Evolutionary conservation across 1,140 invertebrate genomes (phyloP), one percentile per base, ranked within the genome.

Genomic region (Calliopsis andreniformis): DNA sequence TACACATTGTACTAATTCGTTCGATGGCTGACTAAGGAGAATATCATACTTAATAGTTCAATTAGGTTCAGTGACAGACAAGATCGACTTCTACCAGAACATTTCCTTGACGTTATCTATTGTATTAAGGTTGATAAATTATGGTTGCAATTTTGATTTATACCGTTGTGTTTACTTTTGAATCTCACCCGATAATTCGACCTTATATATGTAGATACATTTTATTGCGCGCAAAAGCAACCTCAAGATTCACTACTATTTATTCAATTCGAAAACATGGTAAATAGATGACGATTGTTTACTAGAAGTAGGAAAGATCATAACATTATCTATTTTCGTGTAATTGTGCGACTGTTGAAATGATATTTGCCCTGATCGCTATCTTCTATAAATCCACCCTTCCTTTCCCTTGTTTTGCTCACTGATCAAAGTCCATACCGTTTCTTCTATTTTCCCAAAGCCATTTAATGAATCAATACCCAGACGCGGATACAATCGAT

Each of bases 371-470:
- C 35, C 35, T 20, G 23, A 59, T 81, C 56, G 39, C n/a, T 59
- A 58, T 59, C 79, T 32, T 14, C 6, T 20, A 47, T 32, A 20
- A 47, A 80, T 61, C 25, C 47, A 51, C 18, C 47, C 16, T 42
- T 32, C 43, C 8, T 55, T 76, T 80, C 51, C 39, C 72, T 66
- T 78, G 47, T 62, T 56, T 47, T 14, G 28, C 45, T 12, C 12
- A 20, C 6, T 20, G 79, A 62, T 1, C 80, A 72, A 82, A 82
- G 79, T 82, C 79, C 80, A 78, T 28, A 3, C 39, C 62, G 56
- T 72, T 72, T 78, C 80, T 67, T 23, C 62, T 68, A 80, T 71
- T 82, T 82, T 42, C 42, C 47, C 23, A 42, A 45, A 42, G 30
- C 61, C 62, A 28, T 72, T 82, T 63, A 75, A 68, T 62, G 53